Evolutionary conservation across 2,113 vertebrate genomes (phyloP).

Genomic region (Castor canadensis): DNA sequence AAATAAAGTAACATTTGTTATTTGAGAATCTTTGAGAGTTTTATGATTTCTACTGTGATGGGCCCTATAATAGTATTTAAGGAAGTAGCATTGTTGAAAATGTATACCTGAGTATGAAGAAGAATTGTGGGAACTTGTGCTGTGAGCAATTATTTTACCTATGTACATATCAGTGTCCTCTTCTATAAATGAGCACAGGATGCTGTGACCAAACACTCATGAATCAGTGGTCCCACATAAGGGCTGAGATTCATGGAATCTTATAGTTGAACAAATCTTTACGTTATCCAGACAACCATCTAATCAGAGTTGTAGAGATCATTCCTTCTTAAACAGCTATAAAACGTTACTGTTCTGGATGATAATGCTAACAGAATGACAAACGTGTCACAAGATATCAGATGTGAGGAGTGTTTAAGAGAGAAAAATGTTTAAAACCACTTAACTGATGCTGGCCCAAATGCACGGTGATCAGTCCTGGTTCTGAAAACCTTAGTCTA

Average conservation of each 20-base stretch:
- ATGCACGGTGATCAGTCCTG: not conserved
- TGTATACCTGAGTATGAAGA: not conserved
- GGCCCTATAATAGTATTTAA: not conserved
- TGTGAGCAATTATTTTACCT: not conserved
- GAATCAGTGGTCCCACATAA: not conserved
- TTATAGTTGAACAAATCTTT: not conserved
- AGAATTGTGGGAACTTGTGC: not conserved
- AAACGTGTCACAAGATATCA: not conserved
- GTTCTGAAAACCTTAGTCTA: not conserved
- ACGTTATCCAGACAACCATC: not conserved
- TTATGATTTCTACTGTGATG: not conserved
- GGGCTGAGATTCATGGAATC: not conserved
- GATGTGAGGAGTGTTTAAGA: not conserved
- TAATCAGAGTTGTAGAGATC: not conserved
- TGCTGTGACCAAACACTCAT: not conserved
- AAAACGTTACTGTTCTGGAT: not conserved
- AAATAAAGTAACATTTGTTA: constrained; percentile 16
- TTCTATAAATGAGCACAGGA: not conserved
- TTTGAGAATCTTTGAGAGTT: not conserved
- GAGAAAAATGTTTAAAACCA: not conserved
- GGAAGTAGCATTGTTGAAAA: not conserved
- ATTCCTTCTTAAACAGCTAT: not conserved
- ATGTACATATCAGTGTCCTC: not conserved
- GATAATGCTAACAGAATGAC: not conserved
- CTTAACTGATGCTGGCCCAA: not conserved